Percentiles rank a stretch among this genome's conserved stretches.
Conservation (phyloP, 2,797 vertebrate genomes). For the Acrocephalus scirpaceus region DNA sequence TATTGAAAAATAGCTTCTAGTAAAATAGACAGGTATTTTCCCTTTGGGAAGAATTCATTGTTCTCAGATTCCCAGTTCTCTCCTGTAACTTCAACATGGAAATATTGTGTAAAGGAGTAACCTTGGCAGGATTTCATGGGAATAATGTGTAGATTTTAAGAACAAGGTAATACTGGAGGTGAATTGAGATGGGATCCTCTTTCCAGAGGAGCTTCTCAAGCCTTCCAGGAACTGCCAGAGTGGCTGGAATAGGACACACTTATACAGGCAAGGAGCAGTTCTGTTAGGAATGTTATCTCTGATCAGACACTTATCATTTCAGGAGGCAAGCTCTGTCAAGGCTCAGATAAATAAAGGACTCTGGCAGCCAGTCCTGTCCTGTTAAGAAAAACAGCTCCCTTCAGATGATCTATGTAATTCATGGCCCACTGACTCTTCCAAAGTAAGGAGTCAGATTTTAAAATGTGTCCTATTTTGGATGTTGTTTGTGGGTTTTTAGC, state of each 20-base stretch:
- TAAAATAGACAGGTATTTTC: background rate
- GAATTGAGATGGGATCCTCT: background rate
- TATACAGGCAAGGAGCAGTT: background rate
- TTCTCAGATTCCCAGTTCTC: background rate
- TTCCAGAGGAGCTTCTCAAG: background rate
- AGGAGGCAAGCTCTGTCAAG: background rate
- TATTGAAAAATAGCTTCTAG: background rate
- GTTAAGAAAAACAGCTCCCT: slow-evolving; percentile 21
- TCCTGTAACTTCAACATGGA: background rate
- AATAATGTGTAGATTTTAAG: background rate
- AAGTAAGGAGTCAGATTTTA: slow-evolving; percentile 11
- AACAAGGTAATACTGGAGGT: background rate
- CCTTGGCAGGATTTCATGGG: background rate
- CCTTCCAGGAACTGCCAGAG: background rate
- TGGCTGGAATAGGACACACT: background rate
- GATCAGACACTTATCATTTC: background rate
- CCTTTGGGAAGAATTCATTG: background rate
- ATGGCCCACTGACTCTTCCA: background rate
- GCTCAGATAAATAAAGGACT: background rate
- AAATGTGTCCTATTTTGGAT: slow-evolving; percentile 56
- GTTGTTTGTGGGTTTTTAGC: slow-evolving; percentile 8
- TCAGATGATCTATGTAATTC: background rate
- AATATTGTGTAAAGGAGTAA: background rate
- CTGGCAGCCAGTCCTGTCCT: slow-evolving; percentile 23
- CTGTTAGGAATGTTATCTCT: background rate